A percentile compares a stretch with the other conserved stretches of the same genome.
These are phyloP conservation scores for Calidris pygmaea DNA, from an alignment of 2,113 vertebrate species.

Conservation along the genomic window DNA sequence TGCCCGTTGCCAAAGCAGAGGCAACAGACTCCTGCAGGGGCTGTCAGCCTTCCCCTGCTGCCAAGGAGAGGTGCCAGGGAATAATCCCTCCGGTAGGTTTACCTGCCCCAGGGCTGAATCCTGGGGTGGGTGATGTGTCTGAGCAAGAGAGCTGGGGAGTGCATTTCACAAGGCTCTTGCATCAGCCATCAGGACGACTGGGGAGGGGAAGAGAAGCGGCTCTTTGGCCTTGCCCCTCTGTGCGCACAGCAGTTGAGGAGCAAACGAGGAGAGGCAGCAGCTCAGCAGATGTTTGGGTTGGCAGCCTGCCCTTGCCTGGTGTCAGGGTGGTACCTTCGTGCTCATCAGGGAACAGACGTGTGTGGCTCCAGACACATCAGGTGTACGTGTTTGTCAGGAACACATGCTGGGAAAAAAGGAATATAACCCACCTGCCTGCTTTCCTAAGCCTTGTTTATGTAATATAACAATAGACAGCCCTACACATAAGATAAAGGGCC, in stretches of 20 bases:
- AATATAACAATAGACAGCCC: background rate
- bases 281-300: background rate
- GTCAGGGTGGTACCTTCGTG: fast-evolving
- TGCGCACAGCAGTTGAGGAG: background rate
- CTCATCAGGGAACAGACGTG: fast-evolving
- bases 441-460: background rate
- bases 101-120: fast-evolving
- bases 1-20: background rate
- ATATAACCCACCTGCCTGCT: background rate
- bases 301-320: background rate
- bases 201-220: no score
- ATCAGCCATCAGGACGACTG: background rate
- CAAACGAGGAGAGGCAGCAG: fast-evolving
- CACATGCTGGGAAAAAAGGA: background rate
- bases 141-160: background rate
- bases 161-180: fast-evolving
- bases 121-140: fast-evolving
- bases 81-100: fast-evolving
- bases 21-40: background rate
- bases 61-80: background rate
- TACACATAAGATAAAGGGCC: background rate
- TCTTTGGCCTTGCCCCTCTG: fast-evolving
- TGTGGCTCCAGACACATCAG: background rate
- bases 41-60: background rate
- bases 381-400: background rate